These are phyloP conservation scores for Drosophila cognata DNA, from an alignment of 2,888 invertebrate species.

Conservation along the genomic window DNA sequence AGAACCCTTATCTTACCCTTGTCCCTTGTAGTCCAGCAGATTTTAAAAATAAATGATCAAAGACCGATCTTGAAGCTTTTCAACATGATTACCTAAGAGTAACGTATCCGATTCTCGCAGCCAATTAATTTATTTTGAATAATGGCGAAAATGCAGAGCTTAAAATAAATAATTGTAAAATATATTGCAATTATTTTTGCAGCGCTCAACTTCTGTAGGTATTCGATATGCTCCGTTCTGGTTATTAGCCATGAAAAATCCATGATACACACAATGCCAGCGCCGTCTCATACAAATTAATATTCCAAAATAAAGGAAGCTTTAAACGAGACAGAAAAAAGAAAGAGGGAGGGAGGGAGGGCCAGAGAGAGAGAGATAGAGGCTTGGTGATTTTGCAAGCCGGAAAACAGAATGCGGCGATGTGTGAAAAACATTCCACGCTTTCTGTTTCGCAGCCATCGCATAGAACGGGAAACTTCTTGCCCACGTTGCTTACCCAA, in stretches of 20 bases:
- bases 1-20: neutral
- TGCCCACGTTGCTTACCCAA: conserved; percentile 12
- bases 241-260: conserved; percentile 22
- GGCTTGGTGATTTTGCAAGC: conserved; percentile 24
- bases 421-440: conserved; percentile 77
- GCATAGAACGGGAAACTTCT: conserved; percentile 29
- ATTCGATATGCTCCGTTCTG: conserved; percentile 26
- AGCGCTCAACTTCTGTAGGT: neutral
- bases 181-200: conserved; percentile 3
- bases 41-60: neutral
- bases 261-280: conserved; percentile 27
- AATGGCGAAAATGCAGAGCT: neutral
- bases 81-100: neutral
- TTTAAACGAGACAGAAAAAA: conserved; percentile 57
- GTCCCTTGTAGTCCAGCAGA: neutral
- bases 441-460: conserved; percentile 54
- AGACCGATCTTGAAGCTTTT: neutral
- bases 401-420: conserved; percentile 77
- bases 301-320: conserved; percentile 11
- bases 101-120: neutral
- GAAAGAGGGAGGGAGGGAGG: neutral
- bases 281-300: conserved; percentile 52
- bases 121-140: neutral
- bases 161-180: neutral
- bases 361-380: neutral